phyloP scores from a whole-genome alignment of 2,113 vertebrate species.

The Rallus limicola region DNA sequence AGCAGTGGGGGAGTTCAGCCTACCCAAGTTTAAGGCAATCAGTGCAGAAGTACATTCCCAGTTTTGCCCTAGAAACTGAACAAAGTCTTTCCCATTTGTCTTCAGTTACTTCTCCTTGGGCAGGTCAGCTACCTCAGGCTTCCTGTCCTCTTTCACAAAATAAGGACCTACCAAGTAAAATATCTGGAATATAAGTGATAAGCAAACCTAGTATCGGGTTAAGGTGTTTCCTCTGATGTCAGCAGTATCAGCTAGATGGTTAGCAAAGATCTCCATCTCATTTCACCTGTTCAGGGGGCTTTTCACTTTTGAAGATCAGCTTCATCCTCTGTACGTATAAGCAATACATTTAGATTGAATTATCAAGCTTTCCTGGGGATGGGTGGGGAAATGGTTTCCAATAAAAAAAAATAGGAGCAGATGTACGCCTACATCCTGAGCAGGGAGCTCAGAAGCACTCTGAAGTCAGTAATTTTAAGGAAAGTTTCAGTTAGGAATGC shows the following conservation, averaged over 20 bases:
- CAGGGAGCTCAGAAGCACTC: not conserved
- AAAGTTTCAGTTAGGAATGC: not conserved
- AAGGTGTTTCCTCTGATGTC: not conserved
- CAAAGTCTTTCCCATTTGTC: not conserved
- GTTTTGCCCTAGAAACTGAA: not conserved
- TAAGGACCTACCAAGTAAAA: not conserved
- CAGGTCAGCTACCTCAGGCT: not conserved
- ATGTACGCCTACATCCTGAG: not conserved
- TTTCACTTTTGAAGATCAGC: not conserved
- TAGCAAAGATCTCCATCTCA: not conserved
- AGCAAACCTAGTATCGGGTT: not conserved
- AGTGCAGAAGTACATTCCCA: not conserved
- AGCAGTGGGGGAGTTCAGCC: not conserved
- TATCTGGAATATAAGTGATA: not conserved
- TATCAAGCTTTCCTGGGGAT: not conserved
- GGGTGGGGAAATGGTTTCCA: not conserved
- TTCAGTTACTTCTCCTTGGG: not conserved
- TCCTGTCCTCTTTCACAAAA: not conserved
- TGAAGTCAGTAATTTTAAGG: not conserved
- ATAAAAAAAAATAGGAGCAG: not conserved
- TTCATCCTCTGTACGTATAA: not conserved
- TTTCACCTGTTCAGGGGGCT: accelerated
- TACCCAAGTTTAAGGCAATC: not conserved
- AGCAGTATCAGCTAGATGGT: not conserved
- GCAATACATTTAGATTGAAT: not conserved